phyloP scores from a whole-genome alignment of 2,888 invertebrate species.

The Eumacrocentrus americanus region DNA sequence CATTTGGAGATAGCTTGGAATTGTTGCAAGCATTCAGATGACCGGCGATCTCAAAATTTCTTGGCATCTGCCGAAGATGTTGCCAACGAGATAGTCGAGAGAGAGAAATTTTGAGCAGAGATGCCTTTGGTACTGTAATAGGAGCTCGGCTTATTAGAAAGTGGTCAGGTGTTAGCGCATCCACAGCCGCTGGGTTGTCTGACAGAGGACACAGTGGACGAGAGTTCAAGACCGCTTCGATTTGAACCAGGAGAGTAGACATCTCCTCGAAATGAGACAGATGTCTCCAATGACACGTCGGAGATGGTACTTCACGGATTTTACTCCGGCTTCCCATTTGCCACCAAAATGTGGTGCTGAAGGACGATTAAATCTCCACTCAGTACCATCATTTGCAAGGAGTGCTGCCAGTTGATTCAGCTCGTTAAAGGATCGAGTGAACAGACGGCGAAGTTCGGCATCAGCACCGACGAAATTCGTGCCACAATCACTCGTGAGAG shows the following conservation, averaged over 20 bases:
- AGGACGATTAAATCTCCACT: no score
- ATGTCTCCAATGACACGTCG: slow-evolving; percentile 7
- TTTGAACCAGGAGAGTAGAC: slow-evolving; percentile 14
- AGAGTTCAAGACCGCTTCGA: slow-evolving; percentile 36
- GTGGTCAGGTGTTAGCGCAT: slow-evolving; percentile 36
- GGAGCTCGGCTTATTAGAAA: slow-evolving; percentile 22
- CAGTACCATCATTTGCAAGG: no score
- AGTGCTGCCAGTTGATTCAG: no score
- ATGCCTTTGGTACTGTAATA: slow-evolving; percentile 5
- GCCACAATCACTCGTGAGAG: slow-evolving; percentile 26
- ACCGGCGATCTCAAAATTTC: slow-evolving; percentile 19
- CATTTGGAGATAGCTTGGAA: neutral
- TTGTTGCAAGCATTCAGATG: slow-evolving; percentile 1
- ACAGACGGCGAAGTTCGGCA: neutral
- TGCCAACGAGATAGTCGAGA: slow-evolving; percentile 3
- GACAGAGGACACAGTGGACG: no score
- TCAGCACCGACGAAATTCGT: slow-evolving; percentile 30
- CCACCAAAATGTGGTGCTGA: no score
- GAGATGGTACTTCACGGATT: no score
- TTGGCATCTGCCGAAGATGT: slow-evolving; percentile 2
- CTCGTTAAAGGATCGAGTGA: no score
- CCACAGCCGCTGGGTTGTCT: slow-evolving; percentile 27
- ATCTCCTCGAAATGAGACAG: slow-evolving; percentile 14
- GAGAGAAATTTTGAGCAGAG: neutral
- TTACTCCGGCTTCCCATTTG: no score